A percentile compares a stretch with the other conserved stretches of the same genome.
These are phyloP conservation scores for Noctua fimbriata DNA, from an alignment of 2,888 invertebrate genomes.

Conservation along the genomic window DNA sequence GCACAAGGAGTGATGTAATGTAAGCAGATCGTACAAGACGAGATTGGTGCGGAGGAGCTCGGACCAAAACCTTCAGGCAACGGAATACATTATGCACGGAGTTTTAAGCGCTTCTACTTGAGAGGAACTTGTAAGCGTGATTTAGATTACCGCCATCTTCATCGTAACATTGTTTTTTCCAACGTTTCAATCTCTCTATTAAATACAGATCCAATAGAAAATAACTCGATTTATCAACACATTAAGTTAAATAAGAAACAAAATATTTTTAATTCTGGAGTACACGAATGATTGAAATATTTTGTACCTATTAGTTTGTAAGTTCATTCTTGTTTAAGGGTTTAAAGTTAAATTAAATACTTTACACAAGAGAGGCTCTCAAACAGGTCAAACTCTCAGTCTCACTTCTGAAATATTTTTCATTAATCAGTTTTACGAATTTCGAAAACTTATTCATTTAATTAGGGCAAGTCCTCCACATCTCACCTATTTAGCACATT, in stretches of 20 bases:
- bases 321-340: neutral
- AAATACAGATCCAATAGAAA: neutral
- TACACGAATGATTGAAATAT: neutral
- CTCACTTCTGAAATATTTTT: neutral
- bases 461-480: neutral
- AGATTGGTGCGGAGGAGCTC: slow-evolving; percentile 9
- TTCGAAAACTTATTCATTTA: neutral
- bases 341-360: neutral
- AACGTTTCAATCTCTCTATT: neutral
- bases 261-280: neutral
- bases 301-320: neutral
- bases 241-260: neutral
- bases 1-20: slow-evolving; percentile 43
- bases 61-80: slow-evolving; percentile 24
- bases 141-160: neutral
- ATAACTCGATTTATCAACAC: neutral
- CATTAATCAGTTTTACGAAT: too few species aligned
- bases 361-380: neutral
- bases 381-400: neutral
- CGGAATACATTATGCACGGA: slow-evolving; percentile 33
- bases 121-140: slow-evolving; percentile 19
- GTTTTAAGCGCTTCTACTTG: slow-evolving; percentile 36
- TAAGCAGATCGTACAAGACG: slow-evolving; percentile 43
- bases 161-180: neutral
- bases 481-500: neutral